phyloP scores from a whole-genome alignment of 2,888 invertebrate species.

The Cephus rjabovi region DNA sequence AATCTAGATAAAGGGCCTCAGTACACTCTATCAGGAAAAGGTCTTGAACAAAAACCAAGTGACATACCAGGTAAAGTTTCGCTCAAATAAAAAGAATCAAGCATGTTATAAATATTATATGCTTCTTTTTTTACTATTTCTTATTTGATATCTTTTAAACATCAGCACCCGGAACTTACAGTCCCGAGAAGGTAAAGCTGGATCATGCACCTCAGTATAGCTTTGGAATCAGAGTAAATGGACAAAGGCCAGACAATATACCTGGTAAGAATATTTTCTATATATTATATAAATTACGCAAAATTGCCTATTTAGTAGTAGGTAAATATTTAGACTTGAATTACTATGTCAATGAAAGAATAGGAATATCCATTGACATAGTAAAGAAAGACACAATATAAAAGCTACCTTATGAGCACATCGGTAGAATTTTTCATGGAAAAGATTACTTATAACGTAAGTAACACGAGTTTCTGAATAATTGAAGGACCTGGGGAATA shows the following conservation, averaged over 20 bases:
- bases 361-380: too few relatives aligned
- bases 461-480: not conserved
- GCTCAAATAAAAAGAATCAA: too few relatives aligned
- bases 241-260: constrained; percentile 22
- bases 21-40: constrained; percentile 49
- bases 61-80: constrained; percentile 55
- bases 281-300: too few relatives aligned
- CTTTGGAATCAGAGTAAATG: constrained; percentile 25
- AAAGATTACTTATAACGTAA: too few relatives aligned
- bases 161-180: constrained; percentile 25
- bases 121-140: too few relatives aligned
- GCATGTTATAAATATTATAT: too few relatives aligned
- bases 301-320: too few relatives aligned
- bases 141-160: constrained; percentile 3
- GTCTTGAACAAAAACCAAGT: constrained; percentile 33
- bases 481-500: constrained; percentile 66
- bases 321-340: too few relatives aligned
- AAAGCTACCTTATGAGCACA: too few relatives aligned
- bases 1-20: constrained; percentile 48
- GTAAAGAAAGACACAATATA: too few relatives aligned
- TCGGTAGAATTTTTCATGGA: too few relatives aligned
- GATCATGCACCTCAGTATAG: constrained; percentile 74
- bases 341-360: too few relatives aligned
- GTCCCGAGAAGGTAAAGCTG: constrained; percentile 67
- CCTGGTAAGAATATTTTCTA: constrained; percentile 24